Percentiles rank a stretch among this genome's conserved stretches.
phyloP scores from a whole-genome alignment of 2,113 vertebrate species.

The Rhinichthys klamathensis region DNA sequence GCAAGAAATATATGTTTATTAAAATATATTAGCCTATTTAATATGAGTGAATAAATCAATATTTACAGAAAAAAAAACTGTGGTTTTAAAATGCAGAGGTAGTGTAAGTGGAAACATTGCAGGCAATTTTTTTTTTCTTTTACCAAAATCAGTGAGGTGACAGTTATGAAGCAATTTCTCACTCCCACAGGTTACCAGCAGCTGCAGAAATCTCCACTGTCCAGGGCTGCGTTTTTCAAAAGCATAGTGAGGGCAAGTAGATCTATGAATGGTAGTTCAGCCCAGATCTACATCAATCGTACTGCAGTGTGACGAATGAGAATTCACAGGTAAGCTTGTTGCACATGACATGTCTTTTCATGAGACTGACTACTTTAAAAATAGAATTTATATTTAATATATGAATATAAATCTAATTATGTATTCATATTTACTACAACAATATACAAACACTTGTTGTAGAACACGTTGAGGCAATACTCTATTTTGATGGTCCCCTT shows the following conservation, averaged over 20 bases:
- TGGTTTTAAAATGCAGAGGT: background rate
- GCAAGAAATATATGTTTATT: background rate
- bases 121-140: too few relatives aligned
- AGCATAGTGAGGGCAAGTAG: too few relatives aligned
- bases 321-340: background rate
- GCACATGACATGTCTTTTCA: background rate
- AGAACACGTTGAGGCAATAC: too few relatives aligned
- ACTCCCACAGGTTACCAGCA: slow-evolving; percentile 15
- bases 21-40: background rate
- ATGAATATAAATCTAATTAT: background rate
- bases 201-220: background rate
- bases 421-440: background rate
- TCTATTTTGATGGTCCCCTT: too few relatives aligned
- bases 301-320: background rate
- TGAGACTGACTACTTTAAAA: background rate
- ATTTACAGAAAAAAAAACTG: background rate
- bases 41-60: background rate
- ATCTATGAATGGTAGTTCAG: background rate
- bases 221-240: too few relatives aligned
- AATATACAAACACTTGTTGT: too few relatives aligned
- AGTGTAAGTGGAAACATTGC: background rate
- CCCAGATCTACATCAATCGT: background rate
- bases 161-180: background rate
- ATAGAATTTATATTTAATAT: background rate
- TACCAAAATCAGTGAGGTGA: background rate